These are phyloP conservation scores for Microcaecilia unicolor DNA, from an alignment of 2,797 vertebrate genomes.

Conservation along the genomic window DNA sequence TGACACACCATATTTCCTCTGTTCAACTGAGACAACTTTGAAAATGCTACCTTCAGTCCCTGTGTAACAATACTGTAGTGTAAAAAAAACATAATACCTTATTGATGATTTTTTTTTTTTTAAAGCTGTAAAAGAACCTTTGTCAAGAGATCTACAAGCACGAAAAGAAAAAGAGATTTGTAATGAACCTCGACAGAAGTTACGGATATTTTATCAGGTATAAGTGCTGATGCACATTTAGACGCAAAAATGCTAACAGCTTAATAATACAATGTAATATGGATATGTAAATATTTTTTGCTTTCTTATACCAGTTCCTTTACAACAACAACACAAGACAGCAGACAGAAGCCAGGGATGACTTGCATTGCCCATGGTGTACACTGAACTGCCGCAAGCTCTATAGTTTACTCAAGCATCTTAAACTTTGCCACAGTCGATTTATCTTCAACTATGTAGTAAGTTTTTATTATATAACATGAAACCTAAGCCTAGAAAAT, in stretches of 20 bases:
- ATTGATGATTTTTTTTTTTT: constrained; percentile 7
- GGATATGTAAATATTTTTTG: not conserved
- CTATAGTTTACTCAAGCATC: constrained; percentile 96
- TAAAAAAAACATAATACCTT: too few species aligned
- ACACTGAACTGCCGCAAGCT: constrained; percentile 94
- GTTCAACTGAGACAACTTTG: too few species aligned
- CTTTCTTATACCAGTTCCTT: constrained; percentile 63
- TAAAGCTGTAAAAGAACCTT: constrained; percentile 84
- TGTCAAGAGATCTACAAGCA: constrained; percentile 77
- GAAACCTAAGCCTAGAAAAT: not conserved
- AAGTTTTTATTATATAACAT: constrained; percentile 35
- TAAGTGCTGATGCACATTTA: not conserved
- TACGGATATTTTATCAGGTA: constrained; percentile 98
- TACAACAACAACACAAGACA: constrained; percentile 97
- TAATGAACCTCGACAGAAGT: constrained; percentile 85
- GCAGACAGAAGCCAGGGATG: constrained; percentile 93
- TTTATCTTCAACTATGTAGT: constrained; percentile 99
- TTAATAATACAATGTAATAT: too few species aligned
- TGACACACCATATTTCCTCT: too few species aligned
- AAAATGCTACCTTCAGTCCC: too few species aligned
- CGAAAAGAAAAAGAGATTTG: constrained; percentile 80
- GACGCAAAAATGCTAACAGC: too few species aligned
- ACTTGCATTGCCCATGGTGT: constrained; percentile 96
- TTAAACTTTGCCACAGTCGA: constrained; percentile 94
- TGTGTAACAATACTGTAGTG: too few species aligned